These are phyloP conservation scores for Macrotis lagotis DNA, from an alignment of 2,113 vertebrate species.

Conservation along the genomic window DNA sequence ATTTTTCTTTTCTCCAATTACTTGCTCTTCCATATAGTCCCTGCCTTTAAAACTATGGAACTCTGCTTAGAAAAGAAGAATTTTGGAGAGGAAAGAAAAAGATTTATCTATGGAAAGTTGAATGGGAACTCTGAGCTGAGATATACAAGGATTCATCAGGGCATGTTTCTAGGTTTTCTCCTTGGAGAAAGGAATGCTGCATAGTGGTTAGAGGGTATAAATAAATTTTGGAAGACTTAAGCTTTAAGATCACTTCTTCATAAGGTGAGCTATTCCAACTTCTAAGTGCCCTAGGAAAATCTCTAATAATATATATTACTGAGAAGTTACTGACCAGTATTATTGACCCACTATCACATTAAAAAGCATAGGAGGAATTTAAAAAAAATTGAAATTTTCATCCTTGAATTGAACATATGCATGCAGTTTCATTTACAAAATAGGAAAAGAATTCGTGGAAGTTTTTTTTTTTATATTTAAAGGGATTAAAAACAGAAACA, in stretches of 20 bases:
- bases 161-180: not conserved
- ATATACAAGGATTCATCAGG: not conserved
- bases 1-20: not conserved
- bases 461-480: not conserved
- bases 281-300: not conserved
- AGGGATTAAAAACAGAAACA: not conserved
- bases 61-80: not conserved
- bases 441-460: not conserved
- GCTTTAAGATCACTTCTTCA: not conserved
- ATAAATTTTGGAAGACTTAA: not conserved
- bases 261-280: not conserved
- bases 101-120: not conserved
- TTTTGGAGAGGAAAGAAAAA: not conserved
- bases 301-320: not conserved
- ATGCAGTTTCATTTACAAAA: not conserved
- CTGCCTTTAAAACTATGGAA: not conserved
- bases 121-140: not conserved
- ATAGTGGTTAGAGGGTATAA: not conserved
- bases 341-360: not conserved
- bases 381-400: not conserved
- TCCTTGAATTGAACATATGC: not conserved
- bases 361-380: not conserved
- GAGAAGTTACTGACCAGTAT: not conserved
- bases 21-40: not conserved
- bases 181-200: not conserved